These are phyloP conservation scores for Manis crassicaudata DNA, from an alignment of 2,797 vertebrate genomes.

Conservation along the genomic window DNA sequence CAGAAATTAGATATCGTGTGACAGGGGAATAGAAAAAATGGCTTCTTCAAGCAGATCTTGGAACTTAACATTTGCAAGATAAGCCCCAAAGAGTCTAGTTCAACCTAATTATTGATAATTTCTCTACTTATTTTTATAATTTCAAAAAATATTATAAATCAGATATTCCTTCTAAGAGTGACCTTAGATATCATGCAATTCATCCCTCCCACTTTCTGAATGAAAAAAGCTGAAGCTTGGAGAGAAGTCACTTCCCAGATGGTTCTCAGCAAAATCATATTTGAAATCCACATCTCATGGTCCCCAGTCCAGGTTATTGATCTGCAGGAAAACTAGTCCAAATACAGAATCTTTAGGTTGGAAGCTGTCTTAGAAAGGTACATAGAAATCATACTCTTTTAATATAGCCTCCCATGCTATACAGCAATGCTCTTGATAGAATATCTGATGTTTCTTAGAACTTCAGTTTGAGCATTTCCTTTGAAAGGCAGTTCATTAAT, in stretches of 20 bases:
- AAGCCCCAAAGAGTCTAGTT: not conserved
- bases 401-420: not conserved
- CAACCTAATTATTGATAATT: not conserved
- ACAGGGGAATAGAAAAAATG: not conserved
- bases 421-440: not conserved
- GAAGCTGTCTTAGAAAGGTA: slow-evolving; percentile 16
- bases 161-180: not conserved
- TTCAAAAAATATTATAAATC: not conserved
- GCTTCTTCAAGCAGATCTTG: not conserved
- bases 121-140: slow-evolving; percentile 25
- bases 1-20: not conserved
- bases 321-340: not conserved
- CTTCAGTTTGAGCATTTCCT: not conserved
- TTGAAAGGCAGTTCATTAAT: slow-evolving; percentile 7
- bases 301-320: not conserved
- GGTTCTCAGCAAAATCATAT: not conserved
- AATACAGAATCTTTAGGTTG: not conserved
- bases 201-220: not conserved
- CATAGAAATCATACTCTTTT: not conserved
- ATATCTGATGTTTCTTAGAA: not conserved
- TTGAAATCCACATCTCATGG: not conserved
- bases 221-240: not conserved
- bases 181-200: not conserved
- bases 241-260: not conserved
- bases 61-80: not conserved